Percentiles rank a stretch among this genome's conserved stretches.
Conservation (phyloP, 37 sponge, comb jelly and placozoan species). For the Spongilla lacustris region DNA sequence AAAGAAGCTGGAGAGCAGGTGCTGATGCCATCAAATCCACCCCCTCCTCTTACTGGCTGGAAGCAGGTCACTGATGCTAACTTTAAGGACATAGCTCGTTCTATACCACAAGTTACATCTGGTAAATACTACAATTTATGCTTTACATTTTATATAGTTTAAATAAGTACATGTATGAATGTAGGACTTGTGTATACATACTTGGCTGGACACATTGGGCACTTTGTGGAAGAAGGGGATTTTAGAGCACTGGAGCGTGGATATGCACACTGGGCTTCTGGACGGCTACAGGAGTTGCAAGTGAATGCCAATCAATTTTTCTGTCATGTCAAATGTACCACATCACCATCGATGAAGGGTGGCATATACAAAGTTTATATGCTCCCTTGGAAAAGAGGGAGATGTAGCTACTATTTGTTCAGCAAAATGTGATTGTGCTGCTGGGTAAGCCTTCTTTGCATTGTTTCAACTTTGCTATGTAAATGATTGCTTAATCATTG, state of each 20-base stretch:
- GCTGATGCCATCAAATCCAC: not conserved
- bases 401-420: slow-evolving; percentile 21
- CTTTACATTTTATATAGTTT: not conserved
- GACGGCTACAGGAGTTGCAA: slow-evolving; percentile 25
- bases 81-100: slow-evolving; percentile 6
- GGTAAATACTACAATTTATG: slow-evolving; percentile 38
- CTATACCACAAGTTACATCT: slow-evolving; percentile 41
- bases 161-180: not conserved
- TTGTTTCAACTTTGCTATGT: not conserved
- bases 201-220: slow-evolving; percentile 39
- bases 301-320: slow-evolving; percentile 15
- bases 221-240: slow-evolving; percentile 24
- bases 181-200: slow-evolving; percentile 47
- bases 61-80: slow-evolving; percentile 21
- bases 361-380: slow-evolving; percentile 16
- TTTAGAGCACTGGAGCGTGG: slow-evolving; percentile 58
- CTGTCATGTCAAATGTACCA: slow-evolving; percentile 8
- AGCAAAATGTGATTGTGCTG: slow-evolving; percentile 72
- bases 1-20: slow-evolving; percentile 36
- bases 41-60: slow-evolving; percentile 51
- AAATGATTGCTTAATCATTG: not conserved
- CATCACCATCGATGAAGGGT: slow-evolving; percentile 17
- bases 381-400: slow-evolving; percentile 41
- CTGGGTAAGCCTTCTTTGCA: slow-evolving; percentile 40
- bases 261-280: slow-evolving; percentile 60